A percentile compares a stretch with the other conserved stretches of the same genome.
phyloP scores from a whole-genome alignment of 92 coral and sea anemone species.

The Bergia puertoricense region DNA sequence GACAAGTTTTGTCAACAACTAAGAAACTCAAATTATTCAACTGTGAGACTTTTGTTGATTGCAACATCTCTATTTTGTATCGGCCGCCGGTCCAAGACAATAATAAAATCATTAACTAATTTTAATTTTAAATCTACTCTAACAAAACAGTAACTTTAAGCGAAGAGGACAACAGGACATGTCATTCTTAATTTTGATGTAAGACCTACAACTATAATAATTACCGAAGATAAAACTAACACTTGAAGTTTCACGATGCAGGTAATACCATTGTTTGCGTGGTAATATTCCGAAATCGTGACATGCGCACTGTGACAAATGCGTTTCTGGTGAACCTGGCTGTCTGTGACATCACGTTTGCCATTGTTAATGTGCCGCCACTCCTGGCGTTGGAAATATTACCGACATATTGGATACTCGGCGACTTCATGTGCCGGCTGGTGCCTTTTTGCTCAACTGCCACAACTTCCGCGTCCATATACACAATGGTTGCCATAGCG shows the following conservation, averaged over 20 bases:
- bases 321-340: slow-evolving; percentile 86
- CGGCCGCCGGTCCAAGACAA: no score
- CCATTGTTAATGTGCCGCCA: slow-evolving; percentile 70
- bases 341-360: slow-evolving; percentile 79
- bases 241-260: slow-evolving; percentile 13
- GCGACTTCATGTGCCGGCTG: slow-evolving; percentile 68
- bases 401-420: slow-evolving; percentile 70
- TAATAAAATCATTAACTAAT: no score
- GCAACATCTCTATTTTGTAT: no score
- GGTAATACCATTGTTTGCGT: slow-evolving; percentile 86
- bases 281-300: slow-evolving; percentile 71
- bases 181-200: neutral
- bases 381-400: slow-evolving; percentile 60
- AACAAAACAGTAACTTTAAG: no score
- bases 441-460: slow-evolving; percentile 62
- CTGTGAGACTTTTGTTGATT: no score
- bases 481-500: slow-evolving; percentile 86
- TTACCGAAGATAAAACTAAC: neutral
- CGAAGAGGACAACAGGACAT: neutral
- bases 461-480: slow-evolving; percentile 75
- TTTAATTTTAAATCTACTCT: no score
- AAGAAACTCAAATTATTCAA: no score
- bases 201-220: neutral
- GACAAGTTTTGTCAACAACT: no score
- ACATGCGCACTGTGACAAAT: slow-evolving; percentile 95